phyloP scores from a whole-genome alignment of 2,888 invertebrate genomes.

The Melolontha melolontha region DNA sequence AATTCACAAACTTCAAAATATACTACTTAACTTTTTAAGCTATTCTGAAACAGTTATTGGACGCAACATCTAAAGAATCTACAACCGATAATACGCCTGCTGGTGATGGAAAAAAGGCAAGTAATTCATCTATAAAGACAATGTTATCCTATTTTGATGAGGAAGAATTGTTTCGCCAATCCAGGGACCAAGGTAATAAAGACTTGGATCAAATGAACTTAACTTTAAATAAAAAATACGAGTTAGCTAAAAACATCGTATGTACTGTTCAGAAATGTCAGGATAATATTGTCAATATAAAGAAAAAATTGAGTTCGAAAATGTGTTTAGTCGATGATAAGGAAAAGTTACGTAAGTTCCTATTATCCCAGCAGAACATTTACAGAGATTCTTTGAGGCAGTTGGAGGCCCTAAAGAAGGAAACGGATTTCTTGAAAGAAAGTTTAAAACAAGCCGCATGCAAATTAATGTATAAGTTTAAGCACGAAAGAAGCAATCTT shows the following conservation, averaged over 20 bases:
- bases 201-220: slow-evolving; percentile 18
- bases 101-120: not conserved
- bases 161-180: slow-evolving; percentile 1
- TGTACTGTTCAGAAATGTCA: slow-evolving; percentile 57
- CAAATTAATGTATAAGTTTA: slow-evolving; percentile 50
- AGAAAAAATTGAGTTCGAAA: slow-evolving; percentile 49
- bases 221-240: slow-evolving; percentile 51
- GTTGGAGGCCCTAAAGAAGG: slow-evolving; percentile 55
- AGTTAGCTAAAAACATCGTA: slow-evolving; percentile 55
- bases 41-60: slow-evolving; percentile 1
- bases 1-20: no score
- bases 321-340: slow-evolving; percentile 25
- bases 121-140: not conserved
- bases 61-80: not conserved
- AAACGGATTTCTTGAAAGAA: slow-evolving; percentile 57
- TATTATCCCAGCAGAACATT: slow-evolving; percentile 56
- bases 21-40: not conserved
- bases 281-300: slow-evolving; percentile 55
- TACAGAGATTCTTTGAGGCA: slow-evolving; percentile 56
- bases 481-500: slow-evolving; percentile 3
- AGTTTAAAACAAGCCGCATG: slow-evolving; percentile 55
- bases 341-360: slow-evolving; percentile 50
- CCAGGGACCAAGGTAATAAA: not conserved
- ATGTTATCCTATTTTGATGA: not conserved
- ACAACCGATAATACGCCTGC: not conserved